Conservation (phyloP, 37 sponge, comb jelly and placozoan genomes). For the Crambe crambe region DNA sequence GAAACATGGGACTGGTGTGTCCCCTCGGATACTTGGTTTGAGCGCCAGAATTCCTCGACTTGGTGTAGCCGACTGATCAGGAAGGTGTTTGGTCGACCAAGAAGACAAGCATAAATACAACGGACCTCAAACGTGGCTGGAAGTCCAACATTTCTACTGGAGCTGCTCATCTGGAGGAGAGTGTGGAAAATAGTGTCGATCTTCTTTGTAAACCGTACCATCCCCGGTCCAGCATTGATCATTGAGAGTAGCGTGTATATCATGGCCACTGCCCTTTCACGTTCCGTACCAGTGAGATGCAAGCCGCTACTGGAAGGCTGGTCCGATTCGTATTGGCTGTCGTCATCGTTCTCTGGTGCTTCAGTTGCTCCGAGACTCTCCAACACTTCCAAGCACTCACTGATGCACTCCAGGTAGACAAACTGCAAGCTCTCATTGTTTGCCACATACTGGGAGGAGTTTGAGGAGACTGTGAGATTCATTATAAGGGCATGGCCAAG, state of each 20-base stretch:
- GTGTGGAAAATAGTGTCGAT: slow-evolving; percentile 55
- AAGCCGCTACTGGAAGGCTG: background rate
- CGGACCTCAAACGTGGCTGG: slow-evolving; percentile 21
- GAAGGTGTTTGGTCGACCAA: slow-evolving; percentile 51
- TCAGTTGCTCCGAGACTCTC: background rate
- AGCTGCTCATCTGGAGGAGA: slow-evolving; percentile 31
- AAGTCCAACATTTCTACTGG: background rate
- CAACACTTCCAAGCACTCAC: slow-evolving; percentile 38
- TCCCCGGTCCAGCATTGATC: slow-evolving; percentile 50
- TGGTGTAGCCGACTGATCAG: slow-evolving; percentile 68
- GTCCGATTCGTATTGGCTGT: slow-evolving; percentile 54
- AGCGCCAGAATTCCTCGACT: slow-evolving; percentile 63
- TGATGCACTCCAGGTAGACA: slow-evolving; percentile 61
- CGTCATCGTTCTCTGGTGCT: slow-evolving; percentile 18
- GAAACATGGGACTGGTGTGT: background rate
- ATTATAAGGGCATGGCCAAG: slow-evolving; percentile 68
- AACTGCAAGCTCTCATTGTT: slow-evolving; percentile 65
- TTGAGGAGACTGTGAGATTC: slow-evolving; percentile 25
- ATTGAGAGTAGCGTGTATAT: slow-evolving; percentile 61
- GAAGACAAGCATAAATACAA: slow-evolving; percentile 70
- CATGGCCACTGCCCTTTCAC: slow-evolving; percentile 3
- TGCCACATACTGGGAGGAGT: slow-evolving; percentile 18
- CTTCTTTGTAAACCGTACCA: slow-evolving; percentile 22
- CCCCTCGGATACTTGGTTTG: background rate
- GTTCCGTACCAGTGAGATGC: background rate